Base-by-base conservation (phyloP, 64 coral and sea anemone species). In the Montipora cactus region DNA sequence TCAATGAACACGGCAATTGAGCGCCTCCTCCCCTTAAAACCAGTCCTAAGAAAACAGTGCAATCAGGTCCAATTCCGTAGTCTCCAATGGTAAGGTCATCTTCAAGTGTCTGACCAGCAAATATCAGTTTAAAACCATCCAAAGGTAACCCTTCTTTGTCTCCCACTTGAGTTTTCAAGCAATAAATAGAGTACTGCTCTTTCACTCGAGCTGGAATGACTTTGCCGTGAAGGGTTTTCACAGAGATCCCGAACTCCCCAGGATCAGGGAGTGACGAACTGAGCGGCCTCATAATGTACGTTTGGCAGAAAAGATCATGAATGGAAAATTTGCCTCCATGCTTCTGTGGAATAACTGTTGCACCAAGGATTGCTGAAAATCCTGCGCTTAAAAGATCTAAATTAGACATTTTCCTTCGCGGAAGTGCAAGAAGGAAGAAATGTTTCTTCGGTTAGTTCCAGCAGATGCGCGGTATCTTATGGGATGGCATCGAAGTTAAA, bases 331-430 rank as follows among this genome's bases (percentile, higher is more conserved):
- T 6, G 8, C 16, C 45, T 22, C 28, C 51, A 71, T 28, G 4
- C 48, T 28, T 44, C 49, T 7, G 47, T 16, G 48, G 77, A 3
- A 14, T 2, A 44, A 46, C 57, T 3, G 44, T 16, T 23, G 61
- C 13, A 49, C 89, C 89, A 37, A 91, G 77, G 2, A 91, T 91
- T 50, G 76, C 45, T 13, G 89, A 66, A 9, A 91, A 91, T 48
- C 78, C 89, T 69, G 89, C 62, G 64, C 67, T 47, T 14, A 91
- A 28, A 19, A 91, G 49, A 3, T 91, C 89, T 16, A 91, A 53
- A 69, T 79, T 91, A 2, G 89, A 80, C 75, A 68, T 84, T 84
- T 84, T 84, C 5, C 10, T 8, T 57, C 10, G 53, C 53, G 53
- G 53, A 57, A 57, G 53, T 11, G 53, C 28, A 28, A 28, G 28